phyloP scores from a whole-genome alignment of 2,888 invertebrate genomes.

The Syrista parreyssii region DNA sequence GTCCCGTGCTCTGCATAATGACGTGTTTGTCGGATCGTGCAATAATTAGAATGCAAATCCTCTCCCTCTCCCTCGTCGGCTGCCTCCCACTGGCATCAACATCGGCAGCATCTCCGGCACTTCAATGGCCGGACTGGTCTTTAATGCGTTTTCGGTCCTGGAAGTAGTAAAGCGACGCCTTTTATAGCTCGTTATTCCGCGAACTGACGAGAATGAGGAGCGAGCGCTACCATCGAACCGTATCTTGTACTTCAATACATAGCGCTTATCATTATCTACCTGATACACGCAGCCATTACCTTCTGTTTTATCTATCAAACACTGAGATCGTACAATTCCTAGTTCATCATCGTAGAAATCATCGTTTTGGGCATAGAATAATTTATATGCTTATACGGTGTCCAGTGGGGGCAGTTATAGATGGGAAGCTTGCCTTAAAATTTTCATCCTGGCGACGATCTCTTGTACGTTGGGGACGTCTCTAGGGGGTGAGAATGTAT shows the following conservation, averaged over 20 bases:
- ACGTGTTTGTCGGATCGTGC: conserved; percentile 30
- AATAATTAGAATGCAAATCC: conserved; percentile 51
- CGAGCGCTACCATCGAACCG: conserved; percentile 5
- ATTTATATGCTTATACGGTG: not conserved
- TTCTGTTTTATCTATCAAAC: not conserved
- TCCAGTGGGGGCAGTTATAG: not conserved
- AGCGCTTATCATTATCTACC: not conserved
- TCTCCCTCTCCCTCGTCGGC: conserved; percentile 15
- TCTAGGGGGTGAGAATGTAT: not conserved
- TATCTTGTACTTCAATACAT: not conserved
- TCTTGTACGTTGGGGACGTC: not conserved
- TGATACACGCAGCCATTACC: not conserved
- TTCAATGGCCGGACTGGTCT: conserved; percentile 23
- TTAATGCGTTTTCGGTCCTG: conserved; percentile 48
- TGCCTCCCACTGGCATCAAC: conserved; percentile 18
- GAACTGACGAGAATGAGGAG: conserved; percentile 43
- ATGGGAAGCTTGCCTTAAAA: not conserved
- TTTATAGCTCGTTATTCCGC: conserved; percentile 51
- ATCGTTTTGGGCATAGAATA: not conserved
- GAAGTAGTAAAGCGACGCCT: conserved; percentile 47
- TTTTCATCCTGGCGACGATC: not conserved
- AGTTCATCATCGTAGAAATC: not conserved
- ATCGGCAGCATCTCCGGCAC: conserved; percentile 1
- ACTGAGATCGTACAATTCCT: not conserved
- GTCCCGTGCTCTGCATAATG: not conserved